These are phyloP conservation scores for Stichodactyla helianthus DNA, from an alignment of 64 coral and sea anemone genomes.

Conservation along the genomic window DNA sequence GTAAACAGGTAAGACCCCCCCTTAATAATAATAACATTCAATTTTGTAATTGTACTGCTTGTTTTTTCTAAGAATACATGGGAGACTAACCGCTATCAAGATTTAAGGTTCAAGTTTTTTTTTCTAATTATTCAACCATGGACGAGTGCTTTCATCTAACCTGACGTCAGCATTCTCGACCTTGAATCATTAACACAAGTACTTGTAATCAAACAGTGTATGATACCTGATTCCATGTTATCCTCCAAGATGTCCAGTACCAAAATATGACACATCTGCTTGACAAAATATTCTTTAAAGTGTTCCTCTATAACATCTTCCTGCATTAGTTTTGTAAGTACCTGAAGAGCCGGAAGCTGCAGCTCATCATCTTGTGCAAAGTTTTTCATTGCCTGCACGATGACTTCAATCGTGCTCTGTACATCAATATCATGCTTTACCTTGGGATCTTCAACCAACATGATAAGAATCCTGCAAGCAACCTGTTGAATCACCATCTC, in stretches of 20 bases:
- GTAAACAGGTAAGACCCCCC: no score
- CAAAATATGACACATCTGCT: constrained; percentile 30
- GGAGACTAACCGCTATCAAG: no score
- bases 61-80: no score
- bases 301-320: background rate
- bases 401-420: constrained; percentile 6
- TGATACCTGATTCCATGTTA: constrained; percentile 26
- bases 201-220: background rate
- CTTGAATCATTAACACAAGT: no score
- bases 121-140: background rate
- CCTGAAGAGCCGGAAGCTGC: constrained; percentile 36
- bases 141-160: background rate
- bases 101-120: no score
- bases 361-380: constrained; percentile 50
- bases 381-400: constrained; percentile 37
- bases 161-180: background rate
- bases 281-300: constrained; percentile 27
- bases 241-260: constrained; percentile 43
- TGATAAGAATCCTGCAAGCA: constrained; percentile 35
- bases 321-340: constrained; percentile 13
- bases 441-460: background rate
- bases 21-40: no score
- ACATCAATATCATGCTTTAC: background rate
- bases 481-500: constrained; percentile 31
- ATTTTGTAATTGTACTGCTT: no score